phyloP scores from a whole-genome alignment of 2,797 vertebrate genomes.

The Natrix natrix region DNA sequence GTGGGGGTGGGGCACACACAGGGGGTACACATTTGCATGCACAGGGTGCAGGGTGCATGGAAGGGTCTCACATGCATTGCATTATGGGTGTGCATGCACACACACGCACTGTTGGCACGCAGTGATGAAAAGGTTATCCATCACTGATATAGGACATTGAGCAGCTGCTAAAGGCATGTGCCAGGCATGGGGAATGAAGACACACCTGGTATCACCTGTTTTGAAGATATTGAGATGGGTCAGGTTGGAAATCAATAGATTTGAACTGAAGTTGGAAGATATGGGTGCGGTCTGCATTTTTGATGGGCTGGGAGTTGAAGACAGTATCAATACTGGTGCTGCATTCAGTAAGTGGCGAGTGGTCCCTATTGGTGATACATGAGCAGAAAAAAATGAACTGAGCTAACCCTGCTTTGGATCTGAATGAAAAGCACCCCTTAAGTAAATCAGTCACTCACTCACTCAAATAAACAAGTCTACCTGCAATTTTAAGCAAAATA shows the following conservation, averaged over 20 bases:
- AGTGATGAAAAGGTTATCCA: no score
- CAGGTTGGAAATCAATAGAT: no score
- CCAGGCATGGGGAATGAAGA: not conserved
- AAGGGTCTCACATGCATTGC: no score
- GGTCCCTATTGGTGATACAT: not conserved
- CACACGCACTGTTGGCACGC: no score
- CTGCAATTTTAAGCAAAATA: not conserved
- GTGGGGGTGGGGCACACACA: no score
- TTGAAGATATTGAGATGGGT: not conserved
- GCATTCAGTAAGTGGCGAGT: not conserved
- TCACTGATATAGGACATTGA: no score
- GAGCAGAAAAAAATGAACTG: not conserved
- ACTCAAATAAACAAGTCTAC: not conserved
- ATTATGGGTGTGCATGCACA: no score
- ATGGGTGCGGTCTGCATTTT: not conserved
- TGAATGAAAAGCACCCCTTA: not conserved
- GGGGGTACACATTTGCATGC: no score
- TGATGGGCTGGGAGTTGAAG: not conserved
- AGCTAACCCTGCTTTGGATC: not conserved
- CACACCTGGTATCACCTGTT: no score
- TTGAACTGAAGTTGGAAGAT: not conserved
- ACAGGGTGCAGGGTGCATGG: no score
- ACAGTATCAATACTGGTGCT: not conserved
- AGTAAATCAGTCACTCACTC: not conserved
- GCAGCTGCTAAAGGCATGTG: not conserved